Conservation (phyloP, 2,888 invertebrate genomes). For the Tipula helvola region DNA sequence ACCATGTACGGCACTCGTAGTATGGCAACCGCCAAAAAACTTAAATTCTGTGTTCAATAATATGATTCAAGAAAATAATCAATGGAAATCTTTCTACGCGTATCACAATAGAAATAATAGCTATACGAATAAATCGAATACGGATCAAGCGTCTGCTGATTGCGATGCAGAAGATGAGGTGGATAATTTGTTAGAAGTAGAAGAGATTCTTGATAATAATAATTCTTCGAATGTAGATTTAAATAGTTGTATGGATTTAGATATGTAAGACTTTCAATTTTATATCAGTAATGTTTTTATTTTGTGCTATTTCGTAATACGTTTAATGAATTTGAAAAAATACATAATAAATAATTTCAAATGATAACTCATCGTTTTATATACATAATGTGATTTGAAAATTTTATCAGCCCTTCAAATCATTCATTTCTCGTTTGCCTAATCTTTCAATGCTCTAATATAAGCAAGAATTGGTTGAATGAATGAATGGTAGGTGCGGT, state of each 20-base stretch:
- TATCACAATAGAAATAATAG: not conserved
- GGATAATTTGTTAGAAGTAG: conserved; percentile 19
- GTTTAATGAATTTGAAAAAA: not conserved
- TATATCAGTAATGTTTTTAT: not conserved
- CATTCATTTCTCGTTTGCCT: too few species aligned
- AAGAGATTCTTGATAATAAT: conserved; percentile 28
- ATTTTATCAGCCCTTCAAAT: too few species aligned
- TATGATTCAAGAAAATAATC: conserved; percentile 12
- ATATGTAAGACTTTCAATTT: conserved; percentile 22
- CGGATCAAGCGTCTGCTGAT: not conserved
- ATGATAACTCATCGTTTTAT: not conserved
- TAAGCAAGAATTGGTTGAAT: too few species aligned
- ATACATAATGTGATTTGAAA: not conserved
- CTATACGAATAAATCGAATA: not conserved
- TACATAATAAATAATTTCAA: not conserved
- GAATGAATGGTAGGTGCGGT: too few species aligned
- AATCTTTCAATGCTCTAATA: too few species aligned
- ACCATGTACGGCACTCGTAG: conserved; percentile 66
- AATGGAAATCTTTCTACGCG: conserved; percentile 14
- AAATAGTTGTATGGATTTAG: conserved; percentile 34
- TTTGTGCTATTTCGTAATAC: not conserved
- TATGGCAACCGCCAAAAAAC: conserved; percentile 64
- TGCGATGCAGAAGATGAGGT: not conserved
- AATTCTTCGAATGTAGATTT: conserved; percentile 34
- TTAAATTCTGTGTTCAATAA: conserved; percentile 22